These are phyloP conservation scores for Macrostomum lignano DNA, from an alignment of 1,140 invertebrate genomes.

Conservation along the genomic window DNA sequence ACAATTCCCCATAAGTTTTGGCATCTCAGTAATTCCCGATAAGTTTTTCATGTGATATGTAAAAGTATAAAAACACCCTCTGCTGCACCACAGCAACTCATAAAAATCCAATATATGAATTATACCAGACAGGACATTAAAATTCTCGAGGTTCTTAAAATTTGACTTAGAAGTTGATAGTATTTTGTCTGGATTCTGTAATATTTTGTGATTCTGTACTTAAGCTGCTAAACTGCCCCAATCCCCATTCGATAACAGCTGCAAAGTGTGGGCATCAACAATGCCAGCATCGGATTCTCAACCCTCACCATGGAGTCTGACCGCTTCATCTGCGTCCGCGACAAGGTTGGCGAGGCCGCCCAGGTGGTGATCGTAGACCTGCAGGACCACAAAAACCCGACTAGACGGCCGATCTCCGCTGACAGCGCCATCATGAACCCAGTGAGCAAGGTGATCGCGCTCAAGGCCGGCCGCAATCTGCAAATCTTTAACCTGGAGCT, in stretches of 20 bases:
- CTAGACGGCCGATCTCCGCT: conserved; percentile 79
- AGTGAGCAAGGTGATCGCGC: conserved; percentile 64
- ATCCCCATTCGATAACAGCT: conserved; percentile 46
- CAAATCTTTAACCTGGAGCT: conserved; percentile 99
- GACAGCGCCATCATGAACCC: conserved; percentile 99
- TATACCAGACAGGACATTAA: too few species aligned
- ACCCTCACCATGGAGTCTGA: conserved; percentile 99
- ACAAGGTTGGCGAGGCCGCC: conserved; percentile 83
- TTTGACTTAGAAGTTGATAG: too few species aligned
- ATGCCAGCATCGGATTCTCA: conserved; percentile 85
- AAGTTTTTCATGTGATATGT: too few species aligned
- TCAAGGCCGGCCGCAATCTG: conserved; percentile 87
- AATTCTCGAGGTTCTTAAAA: too few species aligned
- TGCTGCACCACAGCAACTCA: too few species aligned
- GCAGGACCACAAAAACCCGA: conserved; percentile 73
- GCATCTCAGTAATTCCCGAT: too few species aligned
- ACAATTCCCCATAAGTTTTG: too few species aligned
- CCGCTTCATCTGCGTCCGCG: conserved; percentile 94
- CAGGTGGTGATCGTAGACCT: conserved; percentile 94
- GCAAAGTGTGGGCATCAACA: conserved; percentile 87
- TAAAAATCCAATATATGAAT: too few species aligned
- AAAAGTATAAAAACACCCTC: too few species aligned
- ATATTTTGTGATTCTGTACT: too few species aligned
- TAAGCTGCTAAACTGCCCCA: too few species aligned
- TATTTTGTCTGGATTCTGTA: too few species aligned